Evolutionary conservation across 2,113 vertebrate genomes (phyloP).

Genomic region (Echinops telfairi): DNA sequence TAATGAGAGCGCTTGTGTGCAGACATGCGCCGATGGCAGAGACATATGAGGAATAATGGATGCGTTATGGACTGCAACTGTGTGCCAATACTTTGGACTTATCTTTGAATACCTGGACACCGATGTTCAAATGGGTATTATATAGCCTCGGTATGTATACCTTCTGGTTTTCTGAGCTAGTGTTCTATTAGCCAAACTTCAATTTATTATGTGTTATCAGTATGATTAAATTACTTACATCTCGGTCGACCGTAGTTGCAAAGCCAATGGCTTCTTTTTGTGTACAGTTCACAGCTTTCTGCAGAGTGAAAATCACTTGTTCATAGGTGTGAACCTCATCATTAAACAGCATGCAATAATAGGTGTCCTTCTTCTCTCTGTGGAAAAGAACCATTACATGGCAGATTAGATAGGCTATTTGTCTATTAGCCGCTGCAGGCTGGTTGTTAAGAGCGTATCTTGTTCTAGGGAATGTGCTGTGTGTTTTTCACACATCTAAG

Average conservation of each 20-base stretch:
- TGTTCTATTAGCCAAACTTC: background rate
- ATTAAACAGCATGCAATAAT: slow-evolving; percentile 99
- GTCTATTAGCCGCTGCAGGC: slow-evolving; percentile 1
- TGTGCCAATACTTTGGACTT: too few species aligned
- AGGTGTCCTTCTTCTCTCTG: slow-evolving; percentile 94
- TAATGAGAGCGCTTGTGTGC: too few species aligned
- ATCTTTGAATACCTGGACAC: background rate
- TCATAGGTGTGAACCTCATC: slow-evolving; percentile 99
- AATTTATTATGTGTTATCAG: slow-evolving; percentile 20
- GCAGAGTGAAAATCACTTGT: slow-evolving; percentile 98
- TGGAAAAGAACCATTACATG: slow-evolving; percentile 54
- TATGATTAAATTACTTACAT: slow-evolving; percentile 90
- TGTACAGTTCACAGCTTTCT: slow-evolving; percentile 98
- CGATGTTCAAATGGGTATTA: slow-evolving; percentile 31
- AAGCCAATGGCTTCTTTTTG: slow-evolving; percentile 98
- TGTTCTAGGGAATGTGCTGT: background rate
- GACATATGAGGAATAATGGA: too few species aligned
- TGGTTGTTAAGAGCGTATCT: slow-evolving; percentile 10
- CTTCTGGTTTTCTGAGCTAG: slow-evolving; percentile 7
- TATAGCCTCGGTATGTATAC: background rate
- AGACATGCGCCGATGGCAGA: too few species aligned
- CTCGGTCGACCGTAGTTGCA: slow-evolving; percentile 97
- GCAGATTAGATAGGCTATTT: slow-evolving; percentile 52
- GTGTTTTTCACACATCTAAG: background rate
- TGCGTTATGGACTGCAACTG: too few species aligned